Base-by-base conservation (phyloP, 2,797 vertebrate genomes). In the Macrochelys suwanniensis region DNA sequence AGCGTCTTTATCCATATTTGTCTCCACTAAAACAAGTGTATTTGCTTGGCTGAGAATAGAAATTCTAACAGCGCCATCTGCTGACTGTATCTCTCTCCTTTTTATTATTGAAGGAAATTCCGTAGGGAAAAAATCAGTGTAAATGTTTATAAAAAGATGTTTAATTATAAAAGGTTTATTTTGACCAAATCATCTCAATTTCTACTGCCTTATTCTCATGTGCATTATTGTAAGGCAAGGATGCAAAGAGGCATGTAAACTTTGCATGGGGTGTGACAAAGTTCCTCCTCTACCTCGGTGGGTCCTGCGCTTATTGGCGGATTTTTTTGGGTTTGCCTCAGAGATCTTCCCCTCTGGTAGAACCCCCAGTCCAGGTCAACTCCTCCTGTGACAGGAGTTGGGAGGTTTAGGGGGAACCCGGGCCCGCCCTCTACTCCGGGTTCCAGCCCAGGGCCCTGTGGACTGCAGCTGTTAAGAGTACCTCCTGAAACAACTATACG, bases 61-160 rank as follows among this genome's bases (percentile, higher is more conserved):
- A 85, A 2, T 81, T 76, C 79, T 26, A 13, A 93, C 3, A 95
- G 92, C 94, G 92, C 95, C 96, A 93, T 80, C 96, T 95, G 90
- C 88, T 96, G 96, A 90, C 83, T 47, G 76, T 2, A 0, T 6
- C 15, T n/a, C 45, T 15, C 78, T 21, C 74, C 82, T 31, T 28
- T 53, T 78, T 47, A 47, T 21, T 37, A 57, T 54, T 5, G n/a
- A 1, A 89, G 88, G 83, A 85, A 87, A 83, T 51, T 85, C 93
- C 95, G 92, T 12, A 17, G 68, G 68, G 31, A 56, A 81, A 53
- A 53, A 54, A 42, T 19, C 33, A 42, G 5, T 54, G 4, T 3
- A 26, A 50, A 12, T 65, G 28, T 3, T 57, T 78, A 47, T 57
- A 33, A 84, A 17, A 86, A 74, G 2, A 31, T 17, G 26, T 17